phyloP scores from a whole-genome alignment of 2,888 invertebrate species.

The Syrphus vitripennis region DNA sequence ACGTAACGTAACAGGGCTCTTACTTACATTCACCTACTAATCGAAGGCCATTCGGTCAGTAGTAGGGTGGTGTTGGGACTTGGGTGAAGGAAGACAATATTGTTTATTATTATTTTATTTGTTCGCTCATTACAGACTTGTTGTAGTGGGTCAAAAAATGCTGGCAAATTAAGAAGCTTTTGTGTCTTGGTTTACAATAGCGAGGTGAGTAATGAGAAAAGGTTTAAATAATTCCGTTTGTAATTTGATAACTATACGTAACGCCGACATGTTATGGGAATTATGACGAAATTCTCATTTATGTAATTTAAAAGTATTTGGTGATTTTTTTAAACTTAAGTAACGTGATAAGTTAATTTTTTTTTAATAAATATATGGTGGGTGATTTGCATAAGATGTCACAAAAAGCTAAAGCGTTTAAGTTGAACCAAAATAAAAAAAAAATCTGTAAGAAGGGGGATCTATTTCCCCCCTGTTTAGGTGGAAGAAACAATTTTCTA shows the following conservation, averaged over 20 bases:
- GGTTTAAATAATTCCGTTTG: background rate
- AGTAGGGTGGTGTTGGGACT: conserved; percentile 24
- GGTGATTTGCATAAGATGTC: too few species aligned
- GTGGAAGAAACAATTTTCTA: too few species aligned
- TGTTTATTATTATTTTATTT: background rate
- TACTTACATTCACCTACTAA: conserved; percentile 61
- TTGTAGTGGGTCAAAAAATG: conserved; percentile 23
- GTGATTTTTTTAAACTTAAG: background rate
- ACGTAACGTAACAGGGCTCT: conserved; percentile 44
- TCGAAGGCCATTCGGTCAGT: conserved; percentile 52
- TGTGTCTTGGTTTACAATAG: conserved; percentile 24
- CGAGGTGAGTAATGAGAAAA: background rate
- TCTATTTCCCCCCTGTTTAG: too few species aligned
- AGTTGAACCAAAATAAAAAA: too few species aligned
- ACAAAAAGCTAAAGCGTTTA: too few species aligned
- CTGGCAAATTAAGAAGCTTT: conserved; percentile 57
- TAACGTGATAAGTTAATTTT: too few species aligned
- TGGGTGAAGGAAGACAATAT: conserved; percentile 1
- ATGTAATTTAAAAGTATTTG: too few species aligned
- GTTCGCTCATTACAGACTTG: conserved; percentile 11
- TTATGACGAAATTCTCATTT: background rate
- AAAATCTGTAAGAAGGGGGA: too few species aligned
- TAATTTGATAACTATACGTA: background rate
- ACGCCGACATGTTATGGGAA: background rate
- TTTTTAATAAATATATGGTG: too few species aligned